Percentiles rank a stretch among this genome's conserved stretches.
Evolutionary conservation across 2,888 invertebrate genomes (phyloP).

Genomic region (Drosophila helvetica): DNA sequence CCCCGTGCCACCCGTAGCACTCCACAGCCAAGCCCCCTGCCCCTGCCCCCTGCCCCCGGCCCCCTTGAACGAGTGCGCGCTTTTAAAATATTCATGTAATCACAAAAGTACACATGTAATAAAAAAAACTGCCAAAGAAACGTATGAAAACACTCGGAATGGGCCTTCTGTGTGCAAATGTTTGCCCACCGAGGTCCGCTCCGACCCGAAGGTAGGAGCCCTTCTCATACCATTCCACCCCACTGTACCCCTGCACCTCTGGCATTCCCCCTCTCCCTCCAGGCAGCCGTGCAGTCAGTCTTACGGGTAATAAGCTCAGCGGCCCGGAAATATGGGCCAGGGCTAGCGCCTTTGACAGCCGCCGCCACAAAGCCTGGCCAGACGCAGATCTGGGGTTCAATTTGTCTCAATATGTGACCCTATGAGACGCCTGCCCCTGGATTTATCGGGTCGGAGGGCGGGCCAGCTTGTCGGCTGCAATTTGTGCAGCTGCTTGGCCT

Average conservation of each 20-base stretch:
- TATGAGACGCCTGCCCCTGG: constrained; percentile 7
- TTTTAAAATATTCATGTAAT: constrained; percentile 80
- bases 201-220: constrained; percentile 10
- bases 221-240: neutral
- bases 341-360: constrained; percentile 43
- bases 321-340: constrained; percentile 48
- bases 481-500: constrained; percentile 40
- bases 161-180: constrained; percentile 63
- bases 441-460: constrained; percentile 37
- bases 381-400: constrained; percentile 22
- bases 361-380: constrained; percentile 16
- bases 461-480: constrained; percentile 36
- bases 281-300: constrained; percentile 35
- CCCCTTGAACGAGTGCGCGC: constrained; percentile 55
- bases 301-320: constrained; percentile 56
- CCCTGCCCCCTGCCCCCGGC: neutral
- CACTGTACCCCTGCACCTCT: neutral
- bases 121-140: constrained; percentile 53
- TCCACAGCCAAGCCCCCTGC: constrained; percentile 9
- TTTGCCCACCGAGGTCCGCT: constrained; percentile 33
- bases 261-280: neutral
- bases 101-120: constrained; percentile 79
- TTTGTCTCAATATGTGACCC: constrained; percentile 16
- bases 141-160: constrained; percentile 32
- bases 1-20: constrained; percentile 12